A percentile compares a stretch with the other conserved stretches of the same genome.
phyloP scores from a whole-genome alignment of 2,113 vertebrate genomes.

The Gnathonemus echidnorhynchus region DNA sequence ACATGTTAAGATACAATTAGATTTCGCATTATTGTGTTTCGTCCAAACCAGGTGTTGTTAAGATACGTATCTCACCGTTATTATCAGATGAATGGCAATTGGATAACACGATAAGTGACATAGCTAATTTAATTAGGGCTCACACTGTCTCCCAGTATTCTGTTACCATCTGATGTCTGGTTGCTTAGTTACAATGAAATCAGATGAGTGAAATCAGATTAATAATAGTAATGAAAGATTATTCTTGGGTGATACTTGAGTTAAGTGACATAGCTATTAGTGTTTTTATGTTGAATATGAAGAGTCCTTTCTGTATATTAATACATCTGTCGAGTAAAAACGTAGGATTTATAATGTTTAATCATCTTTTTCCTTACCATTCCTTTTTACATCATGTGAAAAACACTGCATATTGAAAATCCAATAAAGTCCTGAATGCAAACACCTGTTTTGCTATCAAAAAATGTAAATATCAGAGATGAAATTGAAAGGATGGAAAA shows the following conservation, averaged over 20 bases:
- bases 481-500: neutral
- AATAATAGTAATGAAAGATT: conserved; percentile 2
- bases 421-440: neutral
- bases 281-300: neutral
- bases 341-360: neutral
- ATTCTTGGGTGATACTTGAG: neutral
- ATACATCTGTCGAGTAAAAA: neutral
- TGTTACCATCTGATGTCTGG: neutral
- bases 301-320: neutral
- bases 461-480: neutral
- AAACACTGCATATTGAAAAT: neutral
- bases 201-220: neutral
- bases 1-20: neutral
- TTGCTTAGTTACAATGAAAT: conserved; percentile 20
- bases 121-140: conserved; percentile 3
- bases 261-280: neutral
- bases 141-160: neutral
- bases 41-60: neutral
- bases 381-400: neutral
- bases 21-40: neutral
- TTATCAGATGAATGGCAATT: conserved; percentile 9
- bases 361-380: neutral
- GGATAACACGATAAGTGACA: neutral
- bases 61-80: neutral
- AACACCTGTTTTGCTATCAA: neutral